Evolutionary conservation across 2,888 invertebrate species (phyloP).

Genomic region (Rhagonycha lutea): DNA sequence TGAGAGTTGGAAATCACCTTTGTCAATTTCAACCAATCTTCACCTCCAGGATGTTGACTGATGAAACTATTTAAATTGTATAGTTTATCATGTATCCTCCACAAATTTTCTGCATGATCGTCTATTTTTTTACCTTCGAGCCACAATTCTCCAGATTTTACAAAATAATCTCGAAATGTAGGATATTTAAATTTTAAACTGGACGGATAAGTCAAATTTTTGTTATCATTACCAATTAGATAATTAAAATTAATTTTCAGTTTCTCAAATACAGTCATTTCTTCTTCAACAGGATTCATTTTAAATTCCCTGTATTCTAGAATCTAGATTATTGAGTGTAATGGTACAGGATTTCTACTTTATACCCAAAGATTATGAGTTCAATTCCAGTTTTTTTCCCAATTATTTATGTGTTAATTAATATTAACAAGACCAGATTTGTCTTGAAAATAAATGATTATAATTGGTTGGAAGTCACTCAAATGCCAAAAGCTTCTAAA

Average conservation of each 20-base stretch:
- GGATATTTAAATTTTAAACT: conserved; percentile 50
- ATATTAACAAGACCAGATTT: background rate
- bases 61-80: conserved; percentile 86
- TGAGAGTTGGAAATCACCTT: conserved; percentile 57
- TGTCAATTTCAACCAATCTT: conserved; percentile 72
- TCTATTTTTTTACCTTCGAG: conserved; percentile 39
- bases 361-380: background rate
- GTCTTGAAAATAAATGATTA: background rate
- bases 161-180: conserved; percentile 55
- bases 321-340: no score
- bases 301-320: no score
- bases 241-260: background rate
- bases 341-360: background rate
- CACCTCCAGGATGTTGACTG: conserved; percentile 82
- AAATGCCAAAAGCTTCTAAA: background rate
- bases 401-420: no score
- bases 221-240: background rate
- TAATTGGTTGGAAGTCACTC: background rate
- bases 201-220: conserved; percentile 7
- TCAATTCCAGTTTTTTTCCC: no score
- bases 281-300: no score
- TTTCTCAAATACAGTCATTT: background rate
- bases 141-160: conserved; percentile 50
- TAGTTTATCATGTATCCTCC: conserved; percentile 76
- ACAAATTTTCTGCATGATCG: conserved; percentile 78